Evolutionary conservation across 2,113 vertebrate genomes (phyloP), one percentile per base, ranked within the genome.

Genomic region (Progne subis): DNA sequence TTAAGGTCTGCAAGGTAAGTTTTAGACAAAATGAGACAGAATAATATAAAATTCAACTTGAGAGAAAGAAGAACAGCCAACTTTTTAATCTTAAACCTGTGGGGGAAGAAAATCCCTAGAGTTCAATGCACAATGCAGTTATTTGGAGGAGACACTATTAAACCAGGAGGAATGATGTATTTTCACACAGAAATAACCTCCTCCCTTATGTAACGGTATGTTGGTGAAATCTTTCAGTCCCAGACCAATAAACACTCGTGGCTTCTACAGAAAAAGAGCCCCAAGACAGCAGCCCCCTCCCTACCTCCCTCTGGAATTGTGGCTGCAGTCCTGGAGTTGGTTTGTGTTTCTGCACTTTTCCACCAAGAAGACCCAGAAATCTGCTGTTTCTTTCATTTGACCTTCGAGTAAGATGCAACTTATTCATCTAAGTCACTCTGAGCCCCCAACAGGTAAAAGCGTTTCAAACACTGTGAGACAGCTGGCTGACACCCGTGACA

Each of bases 1-100:
- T 75, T 37, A 84, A 84, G 95, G 60, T 25, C 98, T 98, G 84
- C 17, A 96, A 97, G 90, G 70, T 3, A 94, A 83, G 63, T 56
- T 81, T 82, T 8, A 34, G 72, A 92, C 55, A 91, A 47, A 63
- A 14, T 17, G 63, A 53, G 13, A 14, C 21, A 20, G 68, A 72
- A 29, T 70, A 67, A 61, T 6, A 53, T 6, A 19, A 67, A n/a
- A 75, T 47, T 77, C 43, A 81, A 14, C 9, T 43, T 1, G 4
- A 63, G 24, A 63, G 13, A 31, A 77, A 34, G 57, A 32, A 47
- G 4, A 61, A 55, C 3, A 68, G 37, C 11, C 37, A 77, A 28
- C 19, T 59, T 63, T 55, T 63, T 18, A 41, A 25, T 53, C 55
- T 83, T n/a, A 21, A 76, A 50, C 52, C 28, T 46, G 14, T 29